A percentile compares a stretch with the other conserved stretches of the same genome.
phyloP scores from a whole-genome alignment of 2,113 vertebrate genomes.

The Chloebia gouldiae region DNA sequence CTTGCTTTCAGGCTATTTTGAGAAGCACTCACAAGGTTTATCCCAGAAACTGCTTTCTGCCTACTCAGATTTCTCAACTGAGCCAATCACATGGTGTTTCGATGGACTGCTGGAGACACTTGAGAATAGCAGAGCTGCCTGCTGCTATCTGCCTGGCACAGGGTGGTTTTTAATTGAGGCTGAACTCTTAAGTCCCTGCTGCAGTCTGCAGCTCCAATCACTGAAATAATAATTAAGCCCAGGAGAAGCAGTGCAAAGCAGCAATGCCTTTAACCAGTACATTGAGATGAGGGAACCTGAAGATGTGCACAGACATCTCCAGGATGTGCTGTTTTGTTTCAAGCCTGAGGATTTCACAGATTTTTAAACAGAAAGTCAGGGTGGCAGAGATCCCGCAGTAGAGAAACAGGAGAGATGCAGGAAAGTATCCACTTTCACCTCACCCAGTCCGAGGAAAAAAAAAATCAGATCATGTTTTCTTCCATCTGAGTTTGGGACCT shows the following conservation, averaged over 20 bases:
- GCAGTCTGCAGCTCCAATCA: constrained; percentile 38
- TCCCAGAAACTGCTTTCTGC: constrained; percentile 61
- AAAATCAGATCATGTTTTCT: background rate
- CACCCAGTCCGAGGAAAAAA: background rate
- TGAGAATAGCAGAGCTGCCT: constrained; percentile 33
- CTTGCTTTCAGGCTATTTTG: constrained; percentile 46
- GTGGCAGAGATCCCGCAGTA: background rate
- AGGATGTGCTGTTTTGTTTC: background rate
- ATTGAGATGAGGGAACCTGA: background rate
- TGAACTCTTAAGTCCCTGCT: constrained; percentile 43
- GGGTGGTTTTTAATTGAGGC: constrained; percentile 40
- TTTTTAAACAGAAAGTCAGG: background rate
- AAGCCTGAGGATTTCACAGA: background rate
- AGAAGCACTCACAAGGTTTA: constrained; percentile 56
- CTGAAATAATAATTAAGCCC: constrained; percentile 51
- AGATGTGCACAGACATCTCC: background rate
- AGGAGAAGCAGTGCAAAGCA: constrained; percentile 14
- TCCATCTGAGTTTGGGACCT: background rate
- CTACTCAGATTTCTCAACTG: constrained; percentile 58
- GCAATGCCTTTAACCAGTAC: background rate
- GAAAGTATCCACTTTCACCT: background rate
- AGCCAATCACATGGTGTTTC: constrained; percentile 8
- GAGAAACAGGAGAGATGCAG: background rate
- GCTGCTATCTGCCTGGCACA: constrained; percentile 36
- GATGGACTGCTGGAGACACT: constrained; percentile 38